phyloP scores from a whole-genome alignment of 2,888 invertebrate species.

The Agrotis segetum region DNA sequence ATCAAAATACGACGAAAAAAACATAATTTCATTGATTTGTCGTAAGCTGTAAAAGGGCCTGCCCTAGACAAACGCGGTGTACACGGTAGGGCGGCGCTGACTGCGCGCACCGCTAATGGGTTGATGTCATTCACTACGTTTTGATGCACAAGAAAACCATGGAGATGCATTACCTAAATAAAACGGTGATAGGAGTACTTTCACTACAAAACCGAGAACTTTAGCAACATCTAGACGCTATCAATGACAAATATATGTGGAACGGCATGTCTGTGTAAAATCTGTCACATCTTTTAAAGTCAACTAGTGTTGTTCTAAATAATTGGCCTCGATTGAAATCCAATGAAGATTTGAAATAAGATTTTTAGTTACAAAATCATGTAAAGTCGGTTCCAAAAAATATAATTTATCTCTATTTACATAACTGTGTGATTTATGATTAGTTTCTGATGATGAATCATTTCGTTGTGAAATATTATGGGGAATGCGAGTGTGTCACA shows the following conservation, averaged over 20 bases:
- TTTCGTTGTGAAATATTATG: conserved; percentile 37
- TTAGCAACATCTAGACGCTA: no score
- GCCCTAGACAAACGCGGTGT: conserved; percentile 68
- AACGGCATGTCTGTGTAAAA: neutral
- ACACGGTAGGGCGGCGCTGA: conserved; percentile 75
- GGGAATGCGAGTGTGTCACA: conserved; percentile 12
- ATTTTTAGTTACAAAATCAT: neutral
- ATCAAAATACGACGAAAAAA: no score
- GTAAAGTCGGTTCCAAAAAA: neutral
- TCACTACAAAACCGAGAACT: no score
- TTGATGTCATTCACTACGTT: conserved; percentile 85
- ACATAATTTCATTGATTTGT: conserved; percentile 44
- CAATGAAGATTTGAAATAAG: neutral
- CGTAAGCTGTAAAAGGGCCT: conserved; percentile 60
- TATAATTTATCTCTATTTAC: conserved; percentile 22
- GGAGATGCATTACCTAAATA: conserved; percentile 62
- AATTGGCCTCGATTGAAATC: neutral
- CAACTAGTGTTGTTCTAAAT: neutral
- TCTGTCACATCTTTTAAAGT: neutral
- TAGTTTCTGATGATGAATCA: conserved; percentile 42
- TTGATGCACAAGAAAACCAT: conserved; percentile 65
- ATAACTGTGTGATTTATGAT: conserved; percentile 36
- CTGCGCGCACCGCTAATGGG: conserved; percentile 85
- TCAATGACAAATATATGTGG: no score
- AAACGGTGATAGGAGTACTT: no score